Base-by-base conservation (phyloP, 1,140 invertebrate species). In the Whitmania pigra region DNA sequence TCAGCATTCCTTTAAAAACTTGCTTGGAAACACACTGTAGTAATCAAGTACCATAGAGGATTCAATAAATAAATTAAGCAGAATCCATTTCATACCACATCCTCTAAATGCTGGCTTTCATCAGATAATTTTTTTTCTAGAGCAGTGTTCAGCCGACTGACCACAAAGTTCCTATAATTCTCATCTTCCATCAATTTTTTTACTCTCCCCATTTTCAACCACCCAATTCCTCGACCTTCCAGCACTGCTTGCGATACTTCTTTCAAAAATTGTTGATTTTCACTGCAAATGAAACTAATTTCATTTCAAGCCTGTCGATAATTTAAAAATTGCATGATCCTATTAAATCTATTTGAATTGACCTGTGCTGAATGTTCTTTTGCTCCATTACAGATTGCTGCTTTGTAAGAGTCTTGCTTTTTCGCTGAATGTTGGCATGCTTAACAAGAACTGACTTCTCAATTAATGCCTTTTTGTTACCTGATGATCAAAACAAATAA, bases 161-260 rank as follows among this genome's bases (percentile, higher is more conserved):
- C 87, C 15, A 97, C 90, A 81, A 99, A 89, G 79, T 94, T 96
- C 43, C 97, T 86, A 84, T 98, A 96, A 71, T 91, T 97, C 84
- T 99, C 97, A 82, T 99, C 95, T 82, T 99, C 96, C 92, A 99
- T 95, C 7, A 99, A 82, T 79, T 96, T 95, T 78, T 93, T 94
- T 25, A 99, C 84, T 53, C 94, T 87, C 78, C 91, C 94, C 9
- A 95, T 81, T 82, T 97, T 96, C 25, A 99, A 84, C 92, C 95
- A 98, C 53, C 94, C 93, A 20, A 99, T 89, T 3, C 96, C 94
- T 84, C 99, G 93, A 15, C 96, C 97, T 66, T 91, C 89, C 67
- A 98, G 79, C 6, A 98, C 92, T 84, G 90, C 90, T 78, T 88
- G 90, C 15, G 95, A 88, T 40, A 96, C 86, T 87, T 96, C 84